These are phyloP conservation scores for Remorina albescens DNA, from an alignment of 2,797 vertebrate genomes.

Conservation along the genomic window DNA sequence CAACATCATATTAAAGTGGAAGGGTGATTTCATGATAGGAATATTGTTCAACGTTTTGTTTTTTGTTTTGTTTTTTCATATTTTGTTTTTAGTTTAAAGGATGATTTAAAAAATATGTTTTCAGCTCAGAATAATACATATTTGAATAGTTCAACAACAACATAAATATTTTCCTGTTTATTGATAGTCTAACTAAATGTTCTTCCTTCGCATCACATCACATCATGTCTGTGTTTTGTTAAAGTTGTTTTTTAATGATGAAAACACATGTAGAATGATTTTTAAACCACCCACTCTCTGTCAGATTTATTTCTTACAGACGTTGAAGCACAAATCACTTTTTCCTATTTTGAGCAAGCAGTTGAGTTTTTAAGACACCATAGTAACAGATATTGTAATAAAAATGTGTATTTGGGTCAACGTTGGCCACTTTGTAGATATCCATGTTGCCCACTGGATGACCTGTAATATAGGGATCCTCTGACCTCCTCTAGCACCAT, in stretches of 20 bases:
- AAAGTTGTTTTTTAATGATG: conserved; percentile 35
- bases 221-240: conserved; percentile 64
- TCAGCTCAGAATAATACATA: conserved; percentile 28
- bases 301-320: conserved; percentile 59
- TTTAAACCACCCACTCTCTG: conserved; percentile 70
- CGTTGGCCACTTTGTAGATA: not conserved
- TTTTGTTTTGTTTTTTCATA: conserved; percentile 42
- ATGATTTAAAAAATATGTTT: conserved; percentile 31
- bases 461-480: not conserved
- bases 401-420: conserved; percentile 9
- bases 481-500: not conserved
- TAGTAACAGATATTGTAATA: conserved; percentile 19
- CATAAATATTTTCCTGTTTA: conserved; percentile 50
- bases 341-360: conserved; percentile 13
- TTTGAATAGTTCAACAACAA: conserved; percentile 44
- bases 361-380: conserved; percentile 18
- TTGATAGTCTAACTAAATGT: conserved; percentile 57
- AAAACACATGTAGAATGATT: conserved; percentile 49
- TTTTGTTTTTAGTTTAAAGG: conserved; percentile 27
- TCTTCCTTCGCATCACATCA: conserved; percentile 51
- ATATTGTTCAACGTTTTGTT: conserved; percentile 15
- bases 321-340: conserved; percentile 44
- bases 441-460: not conserved
- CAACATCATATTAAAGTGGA: conserved; percentile 63
- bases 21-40: conserved; percentile 31